Evolutionary conservation across 2,797 vertebrate species (phyloP).

Genomic region (Schizothorax lantsangensis): DNA sequence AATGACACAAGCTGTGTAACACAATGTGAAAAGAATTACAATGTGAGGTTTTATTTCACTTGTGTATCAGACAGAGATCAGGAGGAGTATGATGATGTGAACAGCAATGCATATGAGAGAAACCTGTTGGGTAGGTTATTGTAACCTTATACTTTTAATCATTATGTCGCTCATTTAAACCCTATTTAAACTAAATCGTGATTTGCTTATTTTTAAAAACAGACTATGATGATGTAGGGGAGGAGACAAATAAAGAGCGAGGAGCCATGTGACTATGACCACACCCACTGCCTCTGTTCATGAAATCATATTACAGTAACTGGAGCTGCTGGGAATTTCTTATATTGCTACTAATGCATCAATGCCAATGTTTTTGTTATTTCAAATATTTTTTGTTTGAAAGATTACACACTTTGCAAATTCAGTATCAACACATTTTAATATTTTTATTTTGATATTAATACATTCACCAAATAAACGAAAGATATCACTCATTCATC

Average conservation of each 20-base stretch:
- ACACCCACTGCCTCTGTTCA: not conserved
- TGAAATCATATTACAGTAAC: not conserved
- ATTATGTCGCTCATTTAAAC: not conserved
- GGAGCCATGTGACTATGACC: not conserved
- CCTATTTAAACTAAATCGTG: not conserved
- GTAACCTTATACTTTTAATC: not conserved
- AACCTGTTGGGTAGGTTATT: not conserved
- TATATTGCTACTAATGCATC: not conserved
- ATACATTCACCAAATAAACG: not conserved
- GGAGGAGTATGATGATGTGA: slow-evolving; percentile 16
- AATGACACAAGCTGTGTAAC: too few relatives aligned
- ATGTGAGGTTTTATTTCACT: too few relatives aligned
- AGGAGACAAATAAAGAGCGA: not conserved
- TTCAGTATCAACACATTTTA: not conserved
- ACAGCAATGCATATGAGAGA: not conserved
- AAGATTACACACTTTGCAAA: not conserved
- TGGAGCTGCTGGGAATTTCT: not conserved
- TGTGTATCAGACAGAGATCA: too few relatives aligned
- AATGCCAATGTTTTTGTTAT: not conserved
- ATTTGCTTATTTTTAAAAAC: not conserved
- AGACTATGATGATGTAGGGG: slow-evolving; percentile 20
- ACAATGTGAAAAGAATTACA: too few relatives aligned
- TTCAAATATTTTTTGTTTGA: not conserved
- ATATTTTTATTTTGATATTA: not conserved
- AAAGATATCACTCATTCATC: too few relatives aligned